These are phyloP conservation scores for Drosophila jambulina DNA, from an alignment of 1,140 invertebrate genomes.

Conservation along the genomic window DNA sequence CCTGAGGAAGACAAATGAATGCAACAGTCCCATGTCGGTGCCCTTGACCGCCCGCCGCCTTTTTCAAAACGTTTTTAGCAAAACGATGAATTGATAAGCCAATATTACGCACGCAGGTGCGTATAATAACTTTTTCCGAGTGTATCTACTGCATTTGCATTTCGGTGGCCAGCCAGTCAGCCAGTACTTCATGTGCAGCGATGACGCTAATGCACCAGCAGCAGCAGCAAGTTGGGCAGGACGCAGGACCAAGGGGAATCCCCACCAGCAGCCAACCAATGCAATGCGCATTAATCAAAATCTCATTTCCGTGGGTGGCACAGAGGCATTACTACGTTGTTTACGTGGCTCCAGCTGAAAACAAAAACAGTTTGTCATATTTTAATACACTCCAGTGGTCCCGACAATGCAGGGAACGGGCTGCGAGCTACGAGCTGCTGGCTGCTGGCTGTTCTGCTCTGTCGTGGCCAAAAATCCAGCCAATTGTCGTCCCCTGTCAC, in stretches of 20 bases:
- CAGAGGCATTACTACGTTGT: conserved; percentile 11
- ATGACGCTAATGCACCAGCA: conserved; percentile 61
- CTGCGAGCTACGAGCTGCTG: conserved; percentile 2
- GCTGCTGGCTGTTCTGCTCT: conserved; percentile 15
- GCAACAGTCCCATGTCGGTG: conserved; percentile 33
- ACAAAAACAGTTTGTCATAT: conserved; percentile 74
- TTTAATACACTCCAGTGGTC: conserved; percentile 74
- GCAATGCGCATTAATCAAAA: conserved; percentile 75
- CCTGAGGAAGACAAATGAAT: conserved; percentile 79
- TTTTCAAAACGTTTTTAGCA: no score
- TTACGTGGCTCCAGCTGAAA: conserved; percentile 42
- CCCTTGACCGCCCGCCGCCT: conserved; percentile 47
- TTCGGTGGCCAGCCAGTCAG: conserved; percentile 38
- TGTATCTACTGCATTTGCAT: conserved; percentile 56
- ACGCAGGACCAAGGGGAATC: conserved; percentile 5
- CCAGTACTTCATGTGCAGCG: conserved; percentile 63
- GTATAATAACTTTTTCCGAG: neutral
- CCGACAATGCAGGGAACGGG: conserved; percentile 49
- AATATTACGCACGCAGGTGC: no score
- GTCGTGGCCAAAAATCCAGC: conserved; percentile 67
- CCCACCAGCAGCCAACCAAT: conserved; percentile 31
- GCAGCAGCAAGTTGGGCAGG: neutral
- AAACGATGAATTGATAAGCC: no score
- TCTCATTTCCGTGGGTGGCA: conserved; percentile 59
- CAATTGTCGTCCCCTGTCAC: conserved; percentile 79